These are phyloP conservation scores for Microctenopoma lineatum DNA, from an alignment of 2,797 vertebrate genomes.

Conservation along the genomic window DNA sequence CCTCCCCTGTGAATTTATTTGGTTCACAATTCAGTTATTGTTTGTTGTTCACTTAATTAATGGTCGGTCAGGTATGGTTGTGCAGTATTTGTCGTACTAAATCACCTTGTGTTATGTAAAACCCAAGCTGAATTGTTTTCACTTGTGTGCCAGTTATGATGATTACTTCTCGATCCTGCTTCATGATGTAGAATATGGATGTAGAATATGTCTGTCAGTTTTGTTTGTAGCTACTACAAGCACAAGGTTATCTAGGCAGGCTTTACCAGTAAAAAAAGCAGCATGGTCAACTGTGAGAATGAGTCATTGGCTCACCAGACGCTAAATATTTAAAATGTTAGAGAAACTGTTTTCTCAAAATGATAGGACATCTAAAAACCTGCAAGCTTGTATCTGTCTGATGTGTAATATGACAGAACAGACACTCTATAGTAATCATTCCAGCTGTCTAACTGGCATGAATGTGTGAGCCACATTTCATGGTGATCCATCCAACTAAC, in stretches of 20 bases:
- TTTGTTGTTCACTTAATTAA: slow-evolving; percentile 18
- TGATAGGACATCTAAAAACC: background rate
- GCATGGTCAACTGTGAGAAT: background rate
- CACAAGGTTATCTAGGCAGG: background rate
- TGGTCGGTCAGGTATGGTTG: background rate
- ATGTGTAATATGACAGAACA: background rate
- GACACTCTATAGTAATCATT: background rate
- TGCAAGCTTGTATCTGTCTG: background rate
- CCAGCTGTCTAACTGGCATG: background rate
- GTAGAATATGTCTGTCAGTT: background rate
- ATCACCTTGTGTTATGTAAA: slow-evolving; percentile 11
- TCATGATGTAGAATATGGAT: slow-evolving; percentile 1
- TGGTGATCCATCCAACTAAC: background rate
- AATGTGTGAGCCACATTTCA: background rate
- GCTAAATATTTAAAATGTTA: too few species aligned
- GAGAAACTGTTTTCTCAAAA: too few species aligned
- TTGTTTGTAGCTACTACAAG: background rate
- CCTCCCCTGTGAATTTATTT: background rate
- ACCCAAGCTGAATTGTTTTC: slow-evolving; percentile 9
- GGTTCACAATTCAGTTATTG: background rate
- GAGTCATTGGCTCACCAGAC: background rate
- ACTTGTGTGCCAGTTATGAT: slow-evolving; percentile 5
- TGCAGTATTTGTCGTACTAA: background rate
- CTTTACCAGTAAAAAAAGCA: background rate
- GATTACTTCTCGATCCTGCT: slow-evolving; percentile 4